Conservation (phyloP, 2,797 vertebrate species). For the Phoebastria nigripes region DNA sequence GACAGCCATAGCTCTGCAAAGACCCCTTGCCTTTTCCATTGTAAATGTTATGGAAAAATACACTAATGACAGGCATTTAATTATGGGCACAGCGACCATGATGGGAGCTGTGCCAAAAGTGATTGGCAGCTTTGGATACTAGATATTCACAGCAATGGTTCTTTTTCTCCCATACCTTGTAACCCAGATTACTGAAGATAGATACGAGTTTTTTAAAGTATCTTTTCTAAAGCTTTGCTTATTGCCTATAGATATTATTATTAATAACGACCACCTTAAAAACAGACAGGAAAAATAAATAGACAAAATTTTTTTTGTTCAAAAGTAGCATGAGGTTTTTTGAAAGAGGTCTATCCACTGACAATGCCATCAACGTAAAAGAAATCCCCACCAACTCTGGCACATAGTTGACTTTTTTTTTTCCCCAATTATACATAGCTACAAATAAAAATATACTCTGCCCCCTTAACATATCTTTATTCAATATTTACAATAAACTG, state of each 20-base stretch:
- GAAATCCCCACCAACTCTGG: neutral
- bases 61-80: conserved; percentile 75
- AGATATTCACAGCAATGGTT: conserved; percentile 1
- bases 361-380: neutral
- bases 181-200: conserved; percentile 34
- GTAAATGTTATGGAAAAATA: conserved; percentile 74
- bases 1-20: conserved; percentile 69
- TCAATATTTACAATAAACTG: conserved; percentile 64
- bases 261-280: neutral
- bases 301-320: neutral
- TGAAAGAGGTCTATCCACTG: neutral
- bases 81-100: conserved; percentile 63
- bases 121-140: conserved; percentile 52
- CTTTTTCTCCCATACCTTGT: conserved; percentile 22
- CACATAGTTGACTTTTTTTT: neutral
- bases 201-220: neutral
- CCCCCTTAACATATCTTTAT: conserved; percentile 45
- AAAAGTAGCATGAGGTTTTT: neutral
- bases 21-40: conserved; percentile 71
- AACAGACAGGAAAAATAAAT: neutral
- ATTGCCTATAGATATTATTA: neutral
- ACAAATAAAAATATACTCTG: conserved; percentile 36
- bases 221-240: neutral
- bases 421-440: neutral
- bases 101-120: conserved; percentile 60